These are phyloP conservation scores for Atopsyche davidsoni DNA, from an alignment of 1,140 invertebrate species.

Conservation along the genomic window DNA sequence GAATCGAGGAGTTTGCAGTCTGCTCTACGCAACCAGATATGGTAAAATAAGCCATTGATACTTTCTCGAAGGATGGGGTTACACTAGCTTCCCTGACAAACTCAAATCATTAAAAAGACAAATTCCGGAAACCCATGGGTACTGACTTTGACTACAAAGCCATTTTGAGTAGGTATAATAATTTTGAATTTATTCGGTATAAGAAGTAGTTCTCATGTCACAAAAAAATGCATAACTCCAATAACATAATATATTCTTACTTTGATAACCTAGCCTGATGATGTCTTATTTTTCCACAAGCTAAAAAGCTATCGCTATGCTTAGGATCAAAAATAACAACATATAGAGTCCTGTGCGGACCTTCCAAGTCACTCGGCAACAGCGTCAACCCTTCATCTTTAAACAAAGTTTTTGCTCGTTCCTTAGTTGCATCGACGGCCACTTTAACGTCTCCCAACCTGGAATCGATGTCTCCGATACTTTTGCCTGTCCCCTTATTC, in stretches of 20 bases:
- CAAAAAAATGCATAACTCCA: too few species aligned
- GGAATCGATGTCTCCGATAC: slow-evolving; percentile 73
- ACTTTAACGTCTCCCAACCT: slow-evolving; percentile 71
- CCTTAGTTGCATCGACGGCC: slow-evolving; percentile 51
- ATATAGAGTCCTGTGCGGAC: slow-evolving; percentile 69
- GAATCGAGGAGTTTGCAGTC: too few species aligned
- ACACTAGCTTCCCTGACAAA: too few species aligned
- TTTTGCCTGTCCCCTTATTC: slow-evolving; percentile 58
- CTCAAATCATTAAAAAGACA: too few species aligned
- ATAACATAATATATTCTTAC: slow-evolving; percentile 56
- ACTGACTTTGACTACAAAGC: neutral
- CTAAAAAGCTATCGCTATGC: slow-evolving; percentile 71
- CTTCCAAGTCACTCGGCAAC: slow-evolving; percentile 61
- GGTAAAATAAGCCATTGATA: too few species aligned
- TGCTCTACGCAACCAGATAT: too few species aligned
- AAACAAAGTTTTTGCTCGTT: slow-evolving; percentile 53
- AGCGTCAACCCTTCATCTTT: slow-evolving; percentile 61
- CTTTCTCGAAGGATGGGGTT: too few species aligned
- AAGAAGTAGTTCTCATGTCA: too few species aligned
- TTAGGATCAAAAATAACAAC: slow-evolving; percentile 78
- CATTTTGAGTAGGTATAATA: too few species aligned
- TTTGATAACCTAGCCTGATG: slow-evolving; percentile 59
- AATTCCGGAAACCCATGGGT: too few species aligned
- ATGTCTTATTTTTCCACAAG: slow-evolving; percentile 75
- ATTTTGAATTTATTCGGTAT: too few species aligned